Evolutionary conservation across 2,888 invertebrate genomes (phyloP).

Genomic region (Pristionchus japonicus): DNA sequence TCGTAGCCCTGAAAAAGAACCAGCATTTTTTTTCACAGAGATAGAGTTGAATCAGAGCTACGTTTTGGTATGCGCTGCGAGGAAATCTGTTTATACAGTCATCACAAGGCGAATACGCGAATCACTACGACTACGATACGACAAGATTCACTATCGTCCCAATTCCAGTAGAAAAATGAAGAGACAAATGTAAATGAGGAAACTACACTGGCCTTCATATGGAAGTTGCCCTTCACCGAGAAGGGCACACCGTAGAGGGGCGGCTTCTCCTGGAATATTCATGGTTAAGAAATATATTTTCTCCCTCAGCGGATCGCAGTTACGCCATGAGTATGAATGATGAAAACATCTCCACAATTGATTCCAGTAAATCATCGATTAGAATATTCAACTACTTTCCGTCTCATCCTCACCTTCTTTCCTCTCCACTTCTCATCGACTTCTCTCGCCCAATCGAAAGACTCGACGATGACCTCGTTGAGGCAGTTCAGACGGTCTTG

Average conservation of each 20-base stretch:
- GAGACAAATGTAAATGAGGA: not conserved
- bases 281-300: too few species aligned
- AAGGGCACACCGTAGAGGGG: conserved; percentile 73
- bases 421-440: conserved; percentile 46
- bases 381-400: too few species aligned
- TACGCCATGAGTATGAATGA: not conserved
- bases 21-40: too few species aligned
- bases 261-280: conserved; percentile 63
- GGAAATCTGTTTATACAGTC: too few species aligned
- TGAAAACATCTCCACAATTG: not conserved
- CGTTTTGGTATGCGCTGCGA: too few species aligned
- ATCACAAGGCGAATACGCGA: not conserved
- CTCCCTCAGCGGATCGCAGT: too few species aligned
- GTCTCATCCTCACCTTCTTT: not conserved
- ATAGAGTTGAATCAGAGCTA: too few species aligned
- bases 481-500: conserved; percentile 69
- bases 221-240: conserved; percentile 73
- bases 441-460: conserved; percentile 46
- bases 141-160: not conserved
- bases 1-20: conserved; percentile 70
- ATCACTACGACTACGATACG: conserved; percentile 47
- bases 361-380: not conserved
- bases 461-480: conserved; percentile 63
- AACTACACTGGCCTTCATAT: conserved; percentile 42
- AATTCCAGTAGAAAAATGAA: not conserved